Percentiles rank a stretch among this genome's conserved stretches.
phyloP scores from a whole-genome alignment of 2,888 invertebrate genomes.

The Dendrolimus pini region DNA sequence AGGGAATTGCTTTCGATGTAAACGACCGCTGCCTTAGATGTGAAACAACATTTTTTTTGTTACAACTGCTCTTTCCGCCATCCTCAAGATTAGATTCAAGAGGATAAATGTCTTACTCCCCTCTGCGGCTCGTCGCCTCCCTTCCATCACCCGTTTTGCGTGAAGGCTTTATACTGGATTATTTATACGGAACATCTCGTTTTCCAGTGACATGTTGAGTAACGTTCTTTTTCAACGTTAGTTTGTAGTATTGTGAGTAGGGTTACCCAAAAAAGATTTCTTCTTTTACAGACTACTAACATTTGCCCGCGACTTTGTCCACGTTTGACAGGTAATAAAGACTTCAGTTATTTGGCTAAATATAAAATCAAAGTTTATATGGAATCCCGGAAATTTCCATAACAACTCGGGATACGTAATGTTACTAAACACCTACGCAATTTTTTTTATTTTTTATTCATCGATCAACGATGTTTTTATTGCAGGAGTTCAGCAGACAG shows the following conservation, averaged over 20 bases:
- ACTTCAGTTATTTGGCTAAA: too few relatives aligned
- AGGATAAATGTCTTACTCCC: conserved; percentile 66
- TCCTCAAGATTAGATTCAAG: conserved; percentile 71
- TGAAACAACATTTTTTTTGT: conserved; percentile 21
- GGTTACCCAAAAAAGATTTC: too few relatives aligned
- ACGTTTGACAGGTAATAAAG: too few relatives aligned
- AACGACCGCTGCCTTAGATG: conserved; percentile 16
- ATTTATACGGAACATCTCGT: conserved; percentile 62
- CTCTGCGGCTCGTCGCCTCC: conserved; percentile 17
- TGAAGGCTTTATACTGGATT: conserved; percentile 65
- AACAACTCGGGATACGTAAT: too few relatives aligned
- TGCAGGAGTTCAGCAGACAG: too few relatives aligned
- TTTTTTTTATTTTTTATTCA: too few relatives aligned
- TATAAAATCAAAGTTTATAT: too few relatives aligned
- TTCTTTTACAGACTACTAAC: too few relatives aligned
- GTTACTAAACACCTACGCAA: too few relatives aligned
- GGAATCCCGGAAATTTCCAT: too few relatives aligned
- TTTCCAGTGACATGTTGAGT: conserved; percentile 50
- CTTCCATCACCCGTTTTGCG: conserved; percentile 59
- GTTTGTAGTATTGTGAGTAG: neutral
- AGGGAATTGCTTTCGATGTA: conserved; percentile 42
- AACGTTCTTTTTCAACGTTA: conserved; percentile 43
- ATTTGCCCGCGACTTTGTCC: too few relatives aligned
- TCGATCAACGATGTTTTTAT: too few relatives aligned
- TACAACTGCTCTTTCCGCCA: conserved; percentile 64